These are phyloP conservation scores for Eulemur coronatus DNA, from an alignment of 2,797 vertebrate species.

Conservation along the genomic window DNA sequence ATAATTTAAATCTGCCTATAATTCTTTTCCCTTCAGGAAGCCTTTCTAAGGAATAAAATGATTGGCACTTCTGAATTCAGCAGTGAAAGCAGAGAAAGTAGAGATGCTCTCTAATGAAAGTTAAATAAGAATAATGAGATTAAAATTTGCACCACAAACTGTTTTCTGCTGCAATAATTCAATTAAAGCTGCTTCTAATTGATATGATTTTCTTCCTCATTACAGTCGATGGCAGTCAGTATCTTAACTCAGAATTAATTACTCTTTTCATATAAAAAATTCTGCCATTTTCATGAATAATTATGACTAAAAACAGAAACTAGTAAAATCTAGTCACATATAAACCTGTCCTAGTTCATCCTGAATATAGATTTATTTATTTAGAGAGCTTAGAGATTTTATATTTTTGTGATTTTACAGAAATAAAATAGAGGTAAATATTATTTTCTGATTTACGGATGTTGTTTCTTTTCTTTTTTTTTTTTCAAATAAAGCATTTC, in stretches of 20 bases:
- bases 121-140: slow-evolving; percentile 51
- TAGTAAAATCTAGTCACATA: background rate
- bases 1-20: background rate
- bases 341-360: background rate
- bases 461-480: background rate
- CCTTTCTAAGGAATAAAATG: background rate
- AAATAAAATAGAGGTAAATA: background rate
- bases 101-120: background rate
- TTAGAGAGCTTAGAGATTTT: background rate
- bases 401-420: background rate
- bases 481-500: background rate
- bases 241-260: background rate
- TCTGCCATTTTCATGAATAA: background rate
- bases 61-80: background rate
- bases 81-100: background rate
- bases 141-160: slow-evolving; percentile 29
- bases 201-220: background rate
- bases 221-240: background rate
- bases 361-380: background rate
- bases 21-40: background rate
- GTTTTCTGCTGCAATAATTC: slow-evolving; percentile 26
- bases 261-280: slow-evolving; percentile 9
- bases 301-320: background rate
- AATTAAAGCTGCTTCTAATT: slow-evolving; percentile 35
- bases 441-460: background rate